A percentile compares a stretch with the other conserved stretches of the same genome.
These are phyloP conservation scores for Villa cingulata DNA, from an alignment of 2,888 invertebrate genomes.

Conservation along the genomic window DNA sequence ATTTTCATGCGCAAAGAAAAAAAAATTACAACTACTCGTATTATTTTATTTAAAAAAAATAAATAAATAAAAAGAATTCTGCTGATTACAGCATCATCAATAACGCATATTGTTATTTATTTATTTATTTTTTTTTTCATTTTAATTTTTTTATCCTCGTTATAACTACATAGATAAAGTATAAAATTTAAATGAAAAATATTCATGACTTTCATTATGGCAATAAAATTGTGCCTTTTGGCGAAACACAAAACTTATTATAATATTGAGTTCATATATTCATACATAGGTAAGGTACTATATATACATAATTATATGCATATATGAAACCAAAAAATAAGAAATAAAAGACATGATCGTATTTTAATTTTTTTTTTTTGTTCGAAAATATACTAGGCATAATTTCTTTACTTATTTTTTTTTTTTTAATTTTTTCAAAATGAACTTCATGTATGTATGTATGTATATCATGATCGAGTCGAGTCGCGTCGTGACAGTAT, in stretches of 20 bases:
- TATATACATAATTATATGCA: too few species aligned
- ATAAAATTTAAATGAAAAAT: not conserved
- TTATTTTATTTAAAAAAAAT: not conserved
- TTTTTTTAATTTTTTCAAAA: not conserved
- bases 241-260: not conserved
- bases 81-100: not conserved
- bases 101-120: not conserved
- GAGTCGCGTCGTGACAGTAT: not conserved
- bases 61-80: too few species aligned
- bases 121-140: too few species aligned
- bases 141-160: too few species aligned
- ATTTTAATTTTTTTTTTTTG: too few species aligned
- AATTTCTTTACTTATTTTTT: not conserved
- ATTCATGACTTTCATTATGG: not conserved
- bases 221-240: not conserved
- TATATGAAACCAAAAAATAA: too few species aligned
- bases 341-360: too few species aligned
- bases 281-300: too few species aligned
- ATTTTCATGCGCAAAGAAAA: not conserved
- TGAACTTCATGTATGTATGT: not conserved
- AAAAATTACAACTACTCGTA: not conserved
- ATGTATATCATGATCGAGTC: not conserved
- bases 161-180: too few species aligned
- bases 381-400: too few species aligned
- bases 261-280: not conserved